phyloP scores from a whole-genome alignment of 2,113 vertebrate species.

The Catagonus wagneri region DNA sequence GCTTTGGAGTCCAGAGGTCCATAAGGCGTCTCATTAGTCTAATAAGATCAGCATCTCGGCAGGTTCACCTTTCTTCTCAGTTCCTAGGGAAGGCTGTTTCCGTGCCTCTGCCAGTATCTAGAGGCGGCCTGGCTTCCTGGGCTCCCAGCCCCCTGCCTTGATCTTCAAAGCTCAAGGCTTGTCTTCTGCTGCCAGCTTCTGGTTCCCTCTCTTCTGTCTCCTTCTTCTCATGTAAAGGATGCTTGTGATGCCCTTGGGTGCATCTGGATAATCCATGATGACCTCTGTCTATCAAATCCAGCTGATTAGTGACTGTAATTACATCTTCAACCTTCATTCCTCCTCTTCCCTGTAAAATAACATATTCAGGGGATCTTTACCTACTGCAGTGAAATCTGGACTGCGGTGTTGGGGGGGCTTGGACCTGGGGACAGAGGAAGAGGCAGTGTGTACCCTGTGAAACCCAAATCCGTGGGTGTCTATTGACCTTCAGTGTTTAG shows the following conservation, averaged over 20 bases:
- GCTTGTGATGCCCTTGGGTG: neutral
- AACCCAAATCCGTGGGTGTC: neutral
- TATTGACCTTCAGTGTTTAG: neutral
- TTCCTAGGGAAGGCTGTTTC: neutral
- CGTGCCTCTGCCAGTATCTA: too few species aligned
- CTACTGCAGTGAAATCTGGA: too few species aligned
- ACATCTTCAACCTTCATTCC: too few species aligned
- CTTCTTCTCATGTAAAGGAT: neutral
- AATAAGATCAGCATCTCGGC: too few species aligned
- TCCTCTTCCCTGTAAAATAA: neutral
- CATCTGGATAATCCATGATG: fast-evolving
- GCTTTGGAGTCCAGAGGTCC: neutral
- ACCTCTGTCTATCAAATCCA: neutral
- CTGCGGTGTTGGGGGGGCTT: fast-evolving
- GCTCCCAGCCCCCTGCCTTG: neutral
- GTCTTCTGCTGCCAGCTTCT: too few species aligned
- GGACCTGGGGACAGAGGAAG: neutral
- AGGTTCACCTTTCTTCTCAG: neutral
- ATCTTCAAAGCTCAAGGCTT: neutral
- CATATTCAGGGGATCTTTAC: too few species aligned
- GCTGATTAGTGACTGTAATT: neutral
- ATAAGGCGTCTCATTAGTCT: neutral
- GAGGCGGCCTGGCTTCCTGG: neutral
- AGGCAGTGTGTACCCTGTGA: neutral
- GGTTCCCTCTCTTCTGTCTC: neutral